Evolutionary conservation across 2,113 vertebrate genomes (phyloP).

Genomic region (Heterocephalus glaber): DNA sequence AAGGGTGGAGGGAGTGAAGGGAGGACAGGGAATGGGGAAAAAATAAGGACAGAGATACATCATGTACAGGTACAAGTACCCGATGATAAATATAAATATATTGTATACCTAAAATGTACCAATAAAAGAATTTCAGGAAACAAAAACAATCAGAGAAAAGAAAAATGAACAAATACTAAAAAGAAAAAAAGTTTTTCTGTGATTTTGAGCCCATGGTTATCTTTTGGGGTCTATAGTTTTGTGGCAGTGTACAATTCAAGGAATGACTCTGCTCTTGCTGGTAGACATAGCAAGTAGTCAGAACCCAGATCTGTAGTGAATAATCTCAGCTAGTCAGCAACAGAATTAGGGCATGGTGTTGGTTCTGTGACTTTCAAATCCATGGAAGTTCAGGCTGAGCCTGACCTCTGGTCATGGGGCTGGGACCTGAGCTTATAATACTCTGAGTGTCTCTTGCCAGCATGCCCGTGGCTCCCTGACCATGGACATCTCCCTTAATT

Average conservation of each 20-base stretch:
- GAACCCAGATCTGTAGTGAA: not conserved
- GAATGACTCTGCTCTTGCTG: not conserved
- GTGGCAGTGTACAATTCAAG: not conserved
- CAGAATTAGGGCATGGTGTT: not conserved
- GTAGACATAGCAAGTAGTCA: not conserved
- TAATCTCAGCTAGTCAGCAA: not conserved
- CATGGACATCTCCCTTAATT: not conserved
- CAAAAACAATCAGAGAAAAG: not conserved
- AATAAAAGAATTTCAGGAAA: no score
- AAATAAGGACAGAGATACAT: no score
- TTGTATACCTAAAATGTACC: no score
- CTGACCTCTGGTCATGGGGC: not conserved
- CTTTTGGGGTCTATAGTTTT: not conserved
- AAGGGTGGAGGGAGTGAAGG: no score
- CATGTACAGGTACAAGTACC: no score
- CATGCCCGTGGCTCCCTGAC: not conserved
- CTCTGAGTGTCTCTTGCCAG: not conserved
- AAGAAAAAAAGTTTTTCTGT: not conserved
- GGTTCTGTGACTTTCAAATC: not conserved
- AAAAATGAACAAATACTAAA: not conserved
- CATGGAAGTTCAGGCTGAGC: not conserved
- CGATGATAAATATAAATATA: no score
- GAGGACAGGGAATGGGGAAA: no score
- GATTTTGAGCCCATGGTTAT: not conserved
- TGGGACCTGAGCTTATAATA: not conserved